Evolutionary conservation across 2,797 vertebrate species (phyloP).

Genomic region (Coilia nasus): DNA sequence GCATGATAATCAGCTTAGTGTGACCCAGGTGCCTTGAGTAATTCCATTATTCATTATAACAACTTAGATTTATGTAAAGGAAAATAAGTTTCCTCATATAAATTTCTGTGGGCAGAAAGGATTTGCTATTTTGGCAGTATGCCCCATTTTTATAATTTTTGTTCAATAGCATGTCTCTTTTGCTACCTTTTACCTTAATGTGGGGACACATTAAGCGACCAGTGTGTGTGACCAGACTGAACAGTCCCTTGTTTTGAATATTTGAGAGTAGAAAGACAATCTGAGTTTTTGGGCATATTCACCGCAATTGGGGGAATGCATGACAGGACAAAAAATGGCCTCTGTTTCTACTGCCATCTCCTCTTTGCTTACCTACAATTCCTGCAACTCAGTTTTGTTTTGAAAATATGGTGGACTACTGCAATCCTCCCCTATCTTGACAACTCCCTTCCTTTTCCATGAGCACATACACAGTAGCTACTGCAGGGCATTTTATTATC

Average conservation of each 20-base stretch:
- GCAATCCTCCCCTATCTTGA: conserved; percentile 48
- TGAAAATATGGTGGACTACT: conserved; percentile 20
- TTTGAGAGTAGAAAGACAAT: background rate
- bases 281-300: conserved; percentile 16
- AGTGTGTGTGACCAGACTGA: background rate
- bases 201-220: background rate
- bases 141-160: background rate
- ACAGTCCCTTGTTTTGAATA: background rate
- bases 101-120: background rate
- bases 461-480: conserved; percentile 32
- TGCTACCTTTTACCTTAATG: background rate
- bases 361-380: conserved; percentile 34
- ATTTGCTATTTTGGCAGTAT: background rate
- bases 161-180: background rate
- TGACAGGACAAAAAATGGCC: conserved; percentile 44
- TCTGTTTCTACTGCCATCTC: conserved; percentile 1
- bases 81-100: background rate
- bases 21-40: conserved; percentile 55
- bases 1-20: conserved; percentile 62
- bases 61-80: conserved; percentile 41
- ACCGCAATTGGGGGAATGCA: conserved; percentile 26
- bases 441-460: conserved; percentile 48
- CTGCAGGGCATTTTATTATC: conserved; percentile 56
- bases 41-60: conserved; percentile 68
- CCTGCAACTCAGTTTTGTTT: conserved; percentile 29